These are phyloP conservation scores for Ethmia dodecea DNA, from an alignment of 2,888 invertebrate genomes.

Conservation along the genomic window DNA sequence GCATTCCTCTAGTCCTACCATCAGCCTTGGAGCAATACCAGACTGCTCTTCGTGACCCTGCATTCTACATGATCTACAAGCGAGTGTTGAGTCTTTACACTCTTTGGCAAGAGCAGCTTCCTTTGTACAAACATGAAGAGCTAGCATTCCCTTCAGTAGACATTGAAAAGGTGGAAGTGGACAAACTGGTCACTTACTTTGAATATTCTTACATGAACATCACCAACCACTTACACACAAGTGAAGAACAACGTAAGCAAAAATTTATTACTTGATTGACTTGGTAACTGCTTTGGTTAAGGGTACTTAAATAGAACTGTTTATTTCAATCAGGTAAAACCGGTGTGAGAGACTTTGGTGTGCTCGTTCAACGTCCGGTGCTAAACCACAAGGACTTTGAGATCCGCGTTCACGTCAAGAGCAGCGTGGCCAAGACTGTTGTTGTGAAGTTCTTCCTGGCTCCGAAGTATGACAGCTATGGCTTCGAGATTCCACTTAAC, in stretches of 20 bases:
- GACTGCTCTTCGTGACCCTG: slow-evolving; percentile 79
- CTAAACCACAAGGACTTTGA: slow-evolving; percentile 75
- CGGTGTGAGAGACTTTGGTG: neutral
- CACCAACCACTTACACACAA: neutral
- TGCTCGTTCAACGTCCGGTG: slow-evolving; percentile 17
- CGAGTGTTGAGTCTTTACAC: slow-evolving; percentile 63
- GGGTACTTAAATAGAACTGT: too few species aligned
- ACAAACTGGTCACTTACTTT: slow-evolving; percentile 76
- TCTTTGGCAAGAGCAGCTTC: slow-evolving; percentile 66
- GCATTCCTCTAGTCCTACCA: neutral
- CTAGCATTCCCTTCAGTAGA: slow-evolving; percentile 70
- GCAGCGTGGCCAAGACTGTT: slow-evolving; percentile 56
- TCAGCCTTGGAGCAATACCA: slow-evolving; percentile 51
- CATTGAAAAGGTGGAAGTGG: slow-evolving; percentile 69
- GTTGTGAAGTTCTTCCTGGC: slow-evolving; percentile 78
- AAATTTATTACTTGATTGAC: neutral
- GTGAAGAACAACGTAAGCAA: neutral
- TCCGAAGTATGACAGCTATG: slow-evolving; percentile 77
- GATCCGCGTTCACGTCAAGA: slow-evolving; percentile 56
- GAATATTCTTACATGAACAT: slow-evolving; percentile 51
- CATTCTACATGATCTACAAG: slow-evolving; percentile 78
- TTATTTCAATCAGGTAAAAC: neutral
- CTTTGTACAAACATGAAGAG: slow-evolving; percentile 69
- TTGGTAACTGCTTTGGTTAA: too few species aligned
- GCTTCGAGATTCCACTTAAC: slow-evolving; percentile 25